Evolutionary conservation across 2,797 vertebrate species (phyloP).

Genomic region (Anguilla pacifica): DNA sequence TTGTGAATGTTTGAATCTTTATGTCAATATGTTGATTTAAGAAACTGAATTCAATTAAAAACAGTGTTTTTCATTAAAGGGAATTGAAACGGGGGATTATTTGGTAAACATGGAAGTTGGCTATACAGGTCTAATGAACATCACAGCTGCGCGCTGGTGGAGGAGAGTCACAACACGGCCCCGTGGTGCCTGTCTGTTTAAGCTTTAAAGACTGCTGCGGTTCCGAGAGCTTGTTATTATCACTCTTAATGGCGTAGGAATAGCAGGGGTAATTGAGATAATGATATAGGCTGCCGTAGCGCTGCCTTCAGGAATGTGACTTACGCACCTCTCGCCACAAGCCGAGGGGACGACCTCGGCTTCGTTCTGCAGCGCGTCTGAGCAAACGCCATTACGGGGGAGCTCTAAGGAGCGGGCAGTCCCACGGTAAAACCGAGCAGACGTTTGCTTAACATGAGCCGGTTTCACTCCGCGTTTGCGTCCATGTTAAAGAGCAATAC

Average conservation of each 20-base stretch:
- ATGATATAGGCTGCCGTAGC: conserved; percentile 46
- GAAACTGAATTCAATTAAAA: neutral
- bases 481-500: neutral
- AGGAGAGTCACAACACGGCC: neutral
- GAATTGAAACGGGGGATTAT: neutral
- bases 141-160: no score
- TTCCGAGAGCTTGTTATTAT: conserved; percentile 30
- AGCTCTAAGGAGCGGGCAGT: neutral
- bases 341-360: conserved; percentile 73
- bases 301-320: conserved; percentile 51
- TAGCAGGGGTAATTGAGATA: conserved; percentile 41
- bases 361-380: conserved; percentile 62
- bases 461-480: neutral
- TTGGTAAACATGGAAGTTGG: neutral
- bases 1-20: neutral
- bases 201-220: conserved; percentile 28
- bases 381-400: conserved; percentile 42
- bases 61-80: neutral
- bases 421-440: neutral
- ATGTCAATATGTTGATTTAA: neutral
- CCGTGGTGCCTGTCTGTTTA: conserved; percentile 15
- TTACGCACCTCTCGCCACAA: conserved; percentile 49
- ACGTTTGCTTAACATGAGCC: neutral
- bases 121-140: neutral
- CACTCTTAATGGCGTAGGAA: conserved; percentile 46